A percentile compares a stretch with the other conserved stretches of the same genome.
Conservation (phyloP, 1,140 invertebrate genomes). For the Acyrthosiphon pisum region DNA sequence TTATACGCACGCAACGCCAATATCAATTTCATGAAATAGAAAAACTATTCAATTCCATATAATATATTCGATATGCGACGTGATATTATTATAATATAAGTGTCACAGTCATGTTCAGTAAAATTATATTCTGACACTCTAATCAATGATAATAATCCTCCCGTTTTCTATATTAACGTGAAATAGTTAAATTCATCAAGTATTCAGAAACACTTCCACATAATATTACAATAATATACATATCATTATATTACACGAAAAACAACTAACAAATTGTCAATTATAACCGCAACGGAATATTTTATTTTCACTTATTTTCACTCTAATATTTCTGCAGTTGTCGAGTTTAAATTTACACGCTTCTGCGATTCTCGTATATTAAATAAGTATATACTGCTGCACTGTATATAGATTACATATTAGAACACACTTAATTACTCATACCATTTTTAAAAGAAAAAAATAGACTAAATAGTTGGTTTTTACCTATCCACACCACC, state of each 20-base stretch:
- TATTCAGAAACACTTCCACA: not conserved
- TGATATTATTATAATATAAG: not conserved
- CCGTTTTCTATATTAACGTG: not conserved
- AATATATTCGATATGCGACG: not conserved
- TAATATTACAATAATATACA: not conserved
- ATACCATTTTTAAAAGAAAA: not conserved
- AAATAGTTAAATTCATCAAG: not conserved
- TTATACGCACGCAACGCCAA: not conserved
- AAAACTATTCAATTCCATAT: not conserved
- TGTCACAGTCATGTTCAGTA: not conserved
- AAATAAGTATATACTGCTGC: not conserved
- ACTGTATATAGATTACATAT: not conserved
- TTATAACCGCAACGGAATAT: not conserved
- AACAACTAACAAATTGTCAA: slow-evolving; percentile 9
- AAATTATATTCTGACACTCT: not conserved
- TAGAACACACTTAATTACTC: not conserved
- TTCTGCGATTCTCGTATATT: not conserved
- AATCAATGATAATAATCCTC: not conserved
- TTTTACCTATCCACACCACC: not conserved
- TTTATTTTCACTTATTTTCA: not conserved
- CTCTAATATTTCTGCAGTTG: not conserved
- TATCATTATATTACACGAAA: not conserved
- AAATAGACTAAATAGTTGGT: not conserved
- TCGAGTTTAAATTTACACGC: not conserved
- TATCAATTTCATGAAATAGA: not conserved